phyloP scores from a whole-genome alignment of 2,797 vertebrate species.

The Eulemur rubriventer region DNA sequence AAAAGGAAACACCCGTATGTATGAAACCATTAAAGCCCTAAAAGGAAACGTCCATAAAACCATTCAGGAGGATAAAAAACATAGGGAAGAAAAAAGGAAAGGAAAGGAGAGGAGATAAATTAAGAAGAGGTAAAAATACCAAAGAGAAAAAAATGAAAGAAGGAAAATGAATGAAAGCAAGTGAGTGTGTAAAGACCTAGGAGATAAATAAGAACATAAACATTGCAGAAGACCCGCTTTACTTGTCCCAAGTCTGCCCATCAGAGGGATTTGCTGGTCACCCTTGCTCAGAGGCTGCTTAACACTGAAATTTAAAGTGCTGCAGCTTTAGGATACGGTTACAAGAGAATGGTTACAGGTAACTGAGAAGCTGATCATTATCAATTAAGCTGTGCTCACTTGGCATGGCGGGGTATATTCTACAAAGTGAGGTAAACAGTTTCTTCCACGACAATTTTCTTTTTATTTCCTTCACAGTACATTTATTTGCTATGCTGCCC shows the following conservation, averaged over 20 bases:
- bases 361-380: constrained; percentile 49
- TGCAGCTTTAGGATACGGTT: not conserved
- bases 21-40: not conserved
- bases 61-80: not conserved
- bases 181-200: not conserved
- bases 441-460: constrained; percentile 1
- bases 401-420: not conserved
- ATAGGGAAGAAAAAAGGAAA: not conserved
- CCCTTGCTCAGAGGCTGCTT: not conserved
- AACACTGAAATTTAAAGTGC: not conserved
- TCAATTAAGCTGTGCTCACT: constrained; percentile 30
- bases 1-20: not conserved
- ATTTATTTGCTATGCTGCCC: not conserved
- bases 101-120: not conserved
- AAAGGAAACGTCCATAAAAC: not conserved
- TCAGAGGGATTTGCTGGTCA: not conserved
- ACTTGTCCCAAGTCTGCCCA: not conserved
- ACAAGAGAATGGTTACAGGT: constrained; percentile 29
- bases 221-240: fast-evolving
- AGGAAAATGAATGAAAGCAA: not conserved
- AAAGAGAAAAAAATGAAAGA: not conserved
- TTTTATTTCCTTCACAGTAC: not conserved
- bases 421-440: not conserved
- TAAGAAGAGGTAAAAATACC: not conserved
- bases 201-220: not conserved